Conservation (phyloP, 2,797 vertebrate genomes). For the Psittacula echo region DNA sequence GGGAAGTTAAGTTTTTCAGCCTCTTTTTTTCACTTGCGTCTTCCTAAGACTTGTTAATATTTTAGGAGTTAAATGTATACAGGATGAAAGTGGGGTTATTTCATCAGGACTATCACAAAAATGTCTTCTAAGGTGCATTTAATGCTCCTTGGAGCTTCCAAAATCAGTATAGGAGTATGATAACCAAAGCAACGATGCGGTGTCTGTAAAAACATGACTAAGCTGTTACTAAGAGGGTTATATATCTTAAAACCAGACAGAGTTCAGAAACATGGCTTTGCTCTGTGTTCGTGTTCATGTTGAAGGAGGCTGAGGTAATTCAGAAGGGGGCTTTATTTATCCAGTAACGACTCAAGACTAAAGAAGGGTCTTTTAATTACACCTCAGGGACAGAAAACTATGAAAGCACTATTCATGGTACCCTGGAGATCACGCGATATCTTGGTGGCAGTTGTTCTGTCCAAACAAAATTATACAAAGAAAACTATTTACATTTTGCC, state of each 20-base stretch:
- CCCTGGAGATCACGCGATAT: neutral
- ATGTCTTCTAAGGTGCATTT: neutral
- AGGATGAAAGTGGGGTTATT: neutral
- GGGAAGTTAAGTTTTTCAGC: neutral
- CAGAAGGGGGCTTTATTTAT: conserved; percentile 17
- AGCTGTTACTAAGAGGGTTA: neutral
- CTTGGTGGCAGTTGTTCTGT: neutral
- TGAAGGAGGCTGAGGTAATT: conserved; percentile 18
- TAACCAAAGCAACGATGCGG: neutral
- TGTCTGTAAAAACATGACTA: neutral
- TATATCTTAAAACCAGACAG: neutral
- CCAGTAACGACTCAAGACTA: neutral
- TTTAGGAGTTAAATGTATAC: neutral
- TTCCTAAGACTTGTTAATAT: neutral
- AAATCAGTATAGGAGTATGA: neutral
- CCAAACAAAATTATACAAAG: neutral
- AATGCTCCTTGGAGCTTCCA: neutral
- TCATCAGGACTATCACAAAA: neutral
- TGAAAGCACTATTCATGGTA: conserved; percentile 23
- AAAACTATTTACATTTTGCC: neutral
- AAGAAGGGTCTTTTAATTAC: conserved; percentile 11
- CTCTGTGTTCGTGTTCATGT: neutral
- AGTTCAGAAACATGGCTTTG: neutral
- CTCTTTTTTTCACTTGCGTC: neutral
- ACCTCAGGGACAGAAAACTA: neutral